Percentiles rank a stretch among this genome's conserved stretches.
Conservation (phyloP, 2,888 invertebrate genomes). For the Andrena marginata region DNA sequence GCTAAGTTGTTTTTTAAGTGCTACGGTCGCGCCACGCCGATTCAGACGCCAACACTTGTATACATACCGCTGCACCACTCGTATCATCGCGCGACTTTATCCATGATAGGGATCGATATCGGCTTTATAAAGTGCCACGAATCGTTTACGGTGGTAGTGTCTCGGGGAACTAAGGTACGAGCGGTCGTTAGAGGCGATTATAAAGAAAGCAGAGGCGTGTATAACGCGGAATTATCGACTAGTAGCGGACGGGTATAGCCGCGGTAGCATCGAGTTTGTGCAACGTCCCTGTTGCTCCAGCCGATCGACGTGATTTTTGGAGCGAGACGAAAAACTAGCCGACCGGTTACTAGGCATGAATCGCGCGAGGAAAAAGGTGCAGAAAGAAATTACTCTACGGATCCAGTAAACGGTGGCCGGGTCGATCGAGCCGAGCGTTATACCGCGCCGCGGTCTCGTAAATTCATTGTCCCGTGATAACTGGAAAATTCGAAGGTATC, state of each 20-base stretch:
- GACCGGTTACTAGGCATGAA: constrained; percentile 49
- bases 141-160: constrained; percentile 10
- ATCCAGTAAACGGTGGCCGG: constrained; percentile 28
- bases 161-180: not conserved
- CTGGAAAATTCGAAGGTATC: constrained; percentile 55
- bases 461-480: constrained; percentile 54
- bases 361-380: constrained; percentile 14
- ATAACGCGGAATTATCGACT: constrained; percentile 41
- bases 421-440: constrained; percentile 21
- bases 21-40: no score
- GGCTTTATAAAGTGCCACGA: constrained; percentile 6
- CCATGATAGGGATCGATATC: not conserved
- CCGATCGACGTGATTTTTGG: constrained; percentile 68
- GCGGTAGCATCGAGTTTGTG: not conserved
- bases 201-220: constrained; percentile 33
- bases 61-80: no score
- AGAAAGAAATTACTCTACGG: constrained; percentile 12
- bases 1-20: no score
- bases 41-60: no score
- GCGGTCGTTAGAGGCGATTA: constrained; percentile 14
- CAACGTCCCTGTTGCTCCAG: constrained; percentile 22
- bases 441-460: constrained; percentile 23
- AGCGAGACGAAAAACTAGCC: constrained; percentile 69
- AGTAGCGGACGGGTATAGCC: constrained; percentile 20
- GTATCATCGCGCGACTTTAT: not conserved